Evolutionary conservation across 2,797 vertebrate species (phyloP).

Genomic region (Anguilla obscura): DNA sequence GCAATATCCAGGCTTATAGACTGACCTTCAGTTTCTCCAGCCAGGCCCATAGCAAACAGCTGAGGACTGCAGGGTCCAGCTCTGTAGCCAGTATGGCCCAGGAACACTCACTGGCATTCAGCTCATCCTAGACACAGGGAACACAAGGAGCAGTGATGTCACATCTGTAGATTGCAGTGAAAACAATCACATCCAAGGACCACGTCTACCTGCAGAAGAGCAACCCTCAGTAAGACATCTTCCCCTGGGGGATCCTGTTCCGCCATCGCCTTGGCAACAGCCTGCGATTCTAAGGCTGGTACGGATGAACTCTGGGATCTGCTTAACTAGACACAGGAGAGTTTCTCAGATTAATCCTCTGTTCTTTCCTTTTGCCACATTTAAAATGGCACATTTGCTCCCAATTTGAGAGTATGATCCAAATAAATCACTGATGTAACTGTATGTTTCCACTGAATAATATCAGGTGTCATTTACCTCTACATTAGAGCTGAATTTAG

Average conservation of each 20-base stretch:
- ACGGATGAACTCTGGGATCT: slow-evolving; percentile 47
- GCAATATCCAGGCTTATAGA: background rate
- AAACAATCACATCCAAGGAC: background rate
- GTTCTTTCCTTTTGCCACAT: background rate
- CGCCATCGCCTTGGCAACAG: slow-evolving; percentile 73
- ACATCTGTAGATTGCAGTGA: background rate
- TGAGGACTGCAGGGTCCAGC: slow-evolving; percentile 71
- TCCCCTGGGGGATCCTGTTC: slow-evolving; percentile 59
- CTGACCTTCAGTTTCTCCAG: slow-evolving; percentile 76
- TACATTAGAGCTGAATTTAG: slow-evolving; percentile 63
- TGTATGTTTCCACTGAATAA: background rate
- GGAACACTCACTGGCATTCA: slow-evolving; percentile 75
- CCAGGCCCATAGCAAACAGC: slow-evolving; percentile 77
- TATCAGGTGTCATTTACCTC: slow-evolving; percentile 59
- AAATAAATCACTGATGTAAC: background rate
- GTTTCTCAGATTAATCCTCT: background rate
- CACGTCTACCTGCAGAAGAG: slow-evolving; percentile 67
- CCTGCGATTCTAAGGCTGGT: slow-evolving; percentile 54
- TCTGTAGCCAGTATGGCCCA: slow-evolving; percentile 76
- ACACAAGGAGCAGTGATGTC: background rate
- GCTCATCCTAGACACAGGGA: slow-evolving; percentile 65
- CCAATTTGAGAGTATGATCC: background rate
- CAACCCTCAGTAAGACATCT: slow-evolving; percentile 60
- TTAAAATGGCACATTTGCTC: background rate
- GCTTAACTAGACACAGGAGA: slow-evolving; percentile 52